Evolutionary conservation across 2,113 vertebrate genomes (phyloP).

Genomic region (Natator depressus): DNA sequence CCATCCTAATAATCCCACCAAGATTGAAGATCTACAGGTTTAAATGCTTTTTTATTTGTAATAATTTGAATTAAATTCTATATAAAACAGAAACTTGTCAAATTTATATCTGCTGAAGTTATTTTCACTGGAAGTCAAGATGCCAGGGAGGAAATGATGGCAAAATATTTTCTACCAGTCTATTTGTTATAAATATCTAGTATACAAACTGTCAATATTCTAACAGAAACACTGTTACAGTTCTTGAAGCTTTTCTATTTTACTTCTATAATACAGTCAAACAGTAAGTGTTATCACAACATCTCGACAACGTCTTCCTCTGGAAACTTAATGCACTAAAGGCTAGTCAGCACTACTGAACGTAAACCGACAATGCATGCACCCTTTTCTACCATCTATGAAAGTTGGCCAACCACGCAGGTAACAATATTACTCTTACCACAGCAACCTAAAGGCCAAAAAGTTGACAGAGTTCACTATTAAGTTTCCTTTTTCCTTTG

Average conservation of each 20-base stretch:
- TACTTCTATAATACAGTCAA: background rate
- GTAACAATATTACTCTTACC: background rate
- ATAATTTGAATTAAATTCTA: background rate
- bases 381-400: background rate
- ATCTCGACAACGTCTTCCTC: accelerated
- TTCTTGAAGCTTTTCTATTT: background rate
- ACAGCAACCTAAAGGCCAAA: background rate
- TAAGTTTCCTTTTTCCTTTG: slow-evolving; percentile 12
- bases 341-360: background rate
- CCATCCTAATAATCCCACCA: background rate
- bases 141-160: background rate
- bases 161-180: background rate
- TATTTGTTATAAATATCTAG: background rate
- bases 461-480: background rate
- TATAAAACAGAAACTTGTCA: background rate
- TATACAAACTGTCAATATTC: background rate
- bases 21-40: background rate
- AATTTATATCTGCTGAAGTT: background rate
- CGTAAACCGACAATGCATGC: accelerated
- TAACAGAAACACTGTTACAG: background rate
- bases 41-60: background rate
- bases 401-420: background rate
- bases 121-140: background rate
- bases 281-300: background rate
- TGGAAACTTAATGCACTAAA: background rate